Conservation (phyloP, 2,888 invertebrate genomes). For the Timandra comae region DNA sequence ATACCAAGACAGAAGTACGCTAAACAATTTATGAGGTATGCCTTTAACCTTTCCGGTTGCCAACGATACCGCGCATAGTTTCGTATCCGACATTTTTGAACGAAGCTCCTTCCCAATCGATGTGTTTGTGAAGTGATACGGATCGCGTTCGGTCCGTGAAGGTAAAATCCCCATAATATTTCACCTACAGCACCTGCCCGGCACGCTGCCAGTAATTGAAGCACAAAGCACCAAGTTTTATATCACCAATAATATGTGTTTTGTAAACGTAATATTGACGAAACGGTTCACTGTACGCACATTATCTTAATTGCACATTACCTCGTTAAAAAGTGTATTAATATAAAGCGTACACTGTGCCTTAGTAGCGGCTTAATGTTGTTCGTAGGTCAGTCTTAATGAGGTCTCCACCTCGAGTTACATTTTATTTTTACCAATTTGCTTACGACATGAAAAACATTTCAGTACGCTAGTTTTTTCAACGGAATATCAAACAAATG, state of each 20-base stretch:
- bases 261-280: constrained; percentile 71
- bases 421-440: constrained; percentile 32
- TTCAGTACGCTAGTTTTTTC: constrained; percentile 1
- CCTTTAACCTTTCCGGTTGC: constrained; percentile 18
- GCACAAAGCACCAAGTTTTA: constrained; percentile 75
- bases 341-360: constrained; percentile 48
- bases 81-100: constrained; percentile 14
- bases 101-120: constrained; percentile 33
- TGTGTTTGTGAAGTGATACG: constrained; percentile 42
- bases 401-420: constrained; percentile 44
- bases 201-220: constrained; percentile 75
- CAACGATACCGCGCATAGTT: constrained; percentile 13
- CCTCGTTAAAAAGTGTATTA: constrained; percentile 2
- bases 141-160: constrained; percentile 53
- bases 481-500: constrained; percentile 7
- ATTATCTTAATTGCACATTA: constrained; percentile 2
- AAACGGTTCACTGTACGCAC: constrained; percentile 65
- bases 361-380: constrained; percentile 74
- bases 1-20: constrained; percentile 13
- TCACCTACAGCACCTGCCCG: constrained; percentile 75
- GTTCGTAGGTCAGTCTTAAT: constrained; percentile 64
- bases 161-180: constrained; percentile 70
- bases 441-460: constrained; percentile 25
- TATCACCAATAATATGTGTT: constrained; percentile 74
- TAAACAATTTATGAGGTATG: constrained; percentile 23